A percentile compares a stretch with the other conserved stretches of the same genome.
Evolutionary conservation across 2,888 invertebrate species (phyloP).

Genomic region (Lordiphosa fenestrarum): DNA sequence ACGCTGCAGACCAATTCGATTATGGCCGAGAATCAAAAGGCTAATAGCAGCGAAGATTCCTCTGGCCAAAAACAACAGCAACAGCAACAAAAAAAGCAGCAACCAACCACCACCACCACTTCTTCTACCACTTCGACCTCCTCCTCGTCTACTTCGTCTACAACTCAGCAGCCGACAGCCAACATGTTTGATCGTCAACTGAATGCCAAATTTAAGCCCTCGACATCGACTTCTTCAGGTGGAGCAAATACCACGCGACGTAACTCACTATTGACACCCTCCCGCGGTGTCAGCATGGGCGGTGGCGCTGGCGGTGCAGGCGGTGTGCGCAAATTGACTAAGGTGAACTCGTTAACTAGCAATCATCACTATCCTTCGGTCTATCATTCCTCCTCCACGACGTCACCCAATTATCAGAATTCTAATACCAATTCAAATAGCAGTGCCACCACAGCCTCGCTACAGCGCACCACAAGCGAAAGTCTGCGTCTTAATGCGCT

Average conservation of each 20-base stretch:
- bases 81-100: slow-evolving; percentile 59
- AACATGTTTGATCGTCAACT: slow-evolving; percentile 77
- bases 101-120: slow-evolving; percentile 51
- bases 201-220: slow-evolving; percentile 68
- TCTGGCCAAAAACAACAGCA: slow-evolving; percentile 76
- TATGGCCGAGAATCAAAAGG: slow-evolving; percentile 80
- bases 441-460: slow-evolving; percentile 75
- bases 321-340: slow-evolving; percentile 68
- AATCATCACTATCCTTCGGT: slow-evolving; percentile 50
- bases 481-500: slow-evolving; percentile 83
- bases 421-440: slow-evolving; percentile 37
- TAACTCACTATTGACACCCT: slow-evolving; percentile 72
- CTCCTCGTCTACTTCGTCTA: slow-evolving; percentile 28
- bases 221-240: slow-evolving; percentile 36
- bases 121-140: slow-evolving; percentile 51
- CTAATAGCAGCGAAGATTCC: slow-evolving; percentile 77
- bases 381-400: slow-evolving; percentile 44
- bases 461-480: slow-evolving; percentile 87
- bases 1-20: slow-evolving; percentile 78
- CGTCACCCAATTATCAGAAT: slow-evolving; percentile 44
- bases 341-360: slow-evolving; percentile 67
- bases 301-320: slow-evolving; percentile 35
- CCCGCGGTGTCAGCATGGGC: slow-evolving; percentile 45
- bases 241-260: slow-evolving; percentile 55
- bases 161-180: slow-evolving; percentile 42